Percentiles rank a stretch among this genome's conserved stretches.
Conservation (phyloP, 1,140 invertebrate species). For the Drosophila yakuba region DNA sequence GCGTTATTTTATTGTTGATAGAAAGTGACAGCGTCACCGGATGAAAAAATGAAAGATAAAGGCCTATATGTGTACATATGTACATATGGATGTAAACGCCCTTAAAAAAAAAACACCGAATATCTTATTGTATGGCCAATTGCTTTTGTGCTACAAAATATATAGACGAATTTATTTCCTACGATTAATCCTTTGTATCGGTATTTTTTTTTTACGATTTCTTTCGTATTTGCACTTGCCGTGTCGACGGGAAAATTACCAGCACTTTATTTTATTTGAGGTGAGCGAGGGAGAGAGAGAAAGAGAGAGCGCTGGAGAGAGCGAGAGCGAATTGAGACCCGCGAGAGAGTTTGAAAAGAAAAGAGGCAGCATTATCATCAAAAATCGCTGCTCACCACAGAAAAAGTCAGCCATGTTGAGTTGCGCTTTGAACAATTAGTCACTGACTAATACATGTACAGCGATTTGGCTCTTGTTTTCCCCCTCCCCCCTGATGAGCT, state of each 20-base stretch:
- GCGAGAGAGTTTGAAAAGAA: conserved; percentile 15
- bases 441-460: conserved; percentile 42
- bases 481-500: background rate
- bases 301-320: conserved; percentile 10
- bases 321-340: conserved; percentile 1
- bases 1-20: conserved; percentile 24
- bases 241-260: conserved; percentile 19
- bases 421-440: conserved; percentile 74
- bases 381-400: conserved; percentile 61
- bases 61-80: background rate
- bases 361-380: conserved; percentile 30
- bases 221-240: background rate
- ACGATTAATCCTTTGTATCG: conserved; percentile 14
- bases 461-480: conserved; percentile 50
- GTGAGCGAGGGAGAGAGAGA: conserved; percentile 10
- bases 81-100: conserved; percentile 19
- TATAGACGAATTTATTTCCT: conserved; percentile 8
- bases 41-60: conserved; percentile 34
- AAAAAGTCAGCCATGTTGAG: conserved; percentile 76
- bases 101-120: conserved; percentile 10
- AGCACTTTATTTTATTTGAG: conserved; percentile 25
- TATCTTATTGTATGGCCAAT: conserved; percentile 6
- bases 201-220: conserved; percentile 1
- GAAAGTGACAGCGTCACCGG: conserved; percentile 36
- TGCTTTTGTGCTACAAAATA: conserved; percentile 5